Evolutionary conservation across 2,888 invertebrate species (phyloP), one percentile per base, ranked within the genome.

Genomic region (Aleiodes testaceus): DNA sequence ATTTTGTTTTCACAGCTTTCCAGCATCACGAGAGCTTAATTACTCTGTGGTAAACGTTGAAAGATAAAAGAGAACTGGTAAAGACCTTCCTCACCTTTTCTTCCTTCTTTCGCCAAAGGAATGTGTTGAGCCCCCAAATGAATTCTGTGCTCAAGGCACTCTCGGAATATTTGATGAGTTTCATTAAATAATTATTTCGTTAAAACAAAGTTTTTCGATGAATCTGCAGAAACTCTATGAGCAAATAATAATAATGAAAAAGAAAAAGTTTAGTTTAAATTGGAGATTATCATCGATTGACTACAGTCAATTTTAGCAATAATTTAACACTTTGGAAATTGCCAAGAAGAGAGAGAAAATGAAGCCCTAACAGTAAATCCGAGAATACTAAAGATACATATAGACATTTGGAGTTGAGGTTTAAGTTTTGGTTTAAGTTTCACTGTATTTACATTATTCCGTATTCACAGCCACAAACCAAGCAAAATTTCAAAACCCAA

Each of bases 1-100:
- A 73, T 72, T 74, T 75, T 74, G 77, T 77, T 77, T 74, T 78
- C 74, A 73, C 75, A 76, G 76, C 78, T 80, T 78, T 81, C 79
- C 77, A 76, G 72, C 78, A 72, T 78, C 80, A 76, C 78, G 77
- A 74, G 77, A 76, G 75, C 79, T 77, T 81, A 81, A 59, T 59
- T 42, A 59, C 20, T 59, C 36, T 36, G 81, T 79, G 80, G 78
- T 74, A 70, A 49, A 61, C 64, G 67, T 55, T 69, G 75, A 74
- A 75, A 75, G 75, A 75, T 53, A 53, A 53, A 53, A 53, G 53
- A n/a, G 26, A 30, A 53, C 36, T 36, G 11, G 36, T 36, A 11
- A 36, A 36, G 11, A 36, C 36, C 36, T 26, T 26, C 26, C 5
- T 26, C 26, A 26, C 26, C 26, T 26, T 26, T 36, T 36, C 9